A percentile compares a stretch with the other conserved stretches of the same genome.
These are phyloP conservation scores for Monodelphis domestica DNA, from an alignment of 2,797 vertebrate species.

Conservation along the genomic window DNA sequence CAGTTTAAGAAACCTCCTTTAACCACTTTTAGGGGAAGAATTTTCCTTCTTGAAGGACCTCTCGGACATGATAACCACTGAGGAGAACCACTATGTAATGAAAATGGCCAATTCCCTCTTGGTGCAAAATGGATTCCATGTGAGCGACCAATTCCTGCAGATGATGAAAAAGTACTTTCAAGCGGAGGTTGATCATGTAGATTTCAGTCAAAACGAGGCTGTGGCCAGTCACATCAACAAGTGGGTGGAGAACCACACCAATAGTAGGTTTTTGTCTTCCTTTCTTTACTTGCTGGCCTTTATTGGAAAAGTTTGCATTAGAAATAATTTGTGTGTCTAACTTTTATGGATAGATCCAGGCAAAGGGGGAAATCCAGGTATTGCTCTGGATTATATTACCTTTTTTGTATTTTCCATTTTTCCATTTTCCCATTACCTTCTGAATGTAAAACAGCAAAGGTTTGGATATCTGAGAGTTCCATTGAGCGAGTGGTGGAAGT, in stretches of 20 bases:
- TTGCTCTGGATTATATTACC: not conserved
- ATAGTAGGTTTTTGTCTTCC: conserved; percentile 88
- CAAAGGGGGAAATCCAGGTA: not conserved
- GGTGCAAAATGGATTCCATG: conserved; percentile 92
- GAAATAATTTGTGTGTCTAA: not conserved
- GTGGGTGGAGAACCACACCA: conserved; percentile 98
- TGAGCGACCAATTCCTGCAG: conserved; percentile 94
- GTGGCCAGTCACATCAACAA: conserved; percentile 94
- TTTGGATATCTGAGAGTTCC: conserved; percentile 14
- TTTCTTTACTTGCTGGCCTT: conserved; percentile 56
- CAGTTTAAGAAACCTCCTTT: conserved; percentile 21
- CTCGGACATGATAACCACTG: conserved; percentile 87
- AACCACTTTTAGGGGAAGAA: conserved; percentile 89
- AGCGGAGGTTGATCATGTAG: conserved; percentile 92
- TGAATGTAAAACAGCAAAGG: conserved; percentile 12
- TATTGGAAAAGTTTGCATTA: conserved; percentile 23
- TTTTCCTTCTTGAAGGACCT: conserved; percentile 93
- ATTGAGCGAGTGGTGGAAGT: not conserved
- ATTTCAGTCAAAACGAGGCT: conserved; percentile 92
- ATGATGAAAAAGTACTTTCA: conserved; percentile 94
- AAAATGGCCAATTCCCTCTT: conserved; percentile 94
- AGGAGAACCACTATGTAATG: conserved; percentile 91
- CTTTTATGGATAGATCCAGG: not conserved
- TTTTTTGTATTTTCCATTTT: too few species aligned
- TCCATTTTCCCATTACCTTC: conserved; percentile 5